Percentiles rank a stretch among this genome's conserved stretches.
Evolutionary conservation across 2,888 invertebrate species (phyloP).

Genomic region (Tetheella fluctuosa): DNA sequence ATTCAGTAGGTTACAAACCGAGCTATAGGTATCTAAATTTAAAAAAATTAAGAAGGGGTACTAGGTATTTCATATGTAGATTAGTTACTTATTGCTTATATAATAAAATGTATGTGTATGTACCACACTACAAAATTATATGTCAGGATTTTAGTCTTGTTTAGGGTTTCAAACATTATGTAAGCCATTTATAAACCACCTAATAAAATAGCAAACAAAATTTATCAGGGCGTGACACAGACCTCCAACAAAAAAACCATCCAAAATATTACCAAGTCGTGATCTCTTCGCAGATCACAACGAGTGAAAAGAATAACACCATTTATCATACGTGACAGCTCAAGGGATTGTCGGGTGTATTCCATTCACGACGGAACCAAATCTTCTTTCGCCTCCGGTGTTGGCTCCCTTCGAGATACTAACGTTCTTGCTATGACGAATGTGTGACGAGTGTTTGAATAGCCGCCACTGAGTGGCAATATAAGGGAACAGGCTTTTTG

Average conservation of each 20-base stretch:
- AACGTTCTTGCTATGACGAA: constrained; percentile 52
- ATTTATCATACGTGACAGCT: constrained; percentile 73
- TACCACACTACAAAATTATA: too few relatives aligned
- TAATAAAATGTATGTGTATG: too few relatives aligned
- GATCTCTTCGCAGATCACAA: constrained; percentile 61
- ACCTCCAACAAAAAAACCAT: constrained; percentile 17
- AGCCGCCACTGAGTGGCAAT: constrained; percentile 40
- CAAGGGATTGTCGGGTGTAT: constrained; percentile 69
- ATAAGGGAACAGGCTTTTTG: constrained; percentile 34
- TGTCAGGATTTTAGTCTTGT: too few relatives aligned
- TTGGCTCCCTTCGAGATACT: constrained; percentile 59
- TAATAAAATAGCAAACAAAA: not conserved
- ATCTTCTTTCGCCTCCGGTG: constrained; percentile 67
- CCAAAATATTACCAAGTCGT: constrained; percentile 21
- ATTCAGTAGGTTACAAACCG: too few relatives aligned
- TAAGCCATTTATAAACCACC: not conserved
- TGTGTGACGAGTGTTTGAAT: constrained; percentile 48
- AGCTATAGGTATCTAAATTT: too few relatives aligned
- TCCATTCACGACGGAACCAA: constrained; percentile 69
- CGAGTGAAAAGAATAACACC: constrained; percentile 75
- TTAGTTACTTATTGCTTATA: too few relatives aligned
- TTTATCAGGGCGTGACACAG: not conserved
- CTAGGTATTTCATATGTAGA: too few relatives aligned
- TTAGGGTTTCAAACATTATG: too few relatives aligned
- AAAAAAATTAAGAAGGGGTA: too few relatives aligned